Evolutionary conservation across 1,140 invertebrate species (phyloP), one percentile per base, ranked within the genome.

Genomic region (Venturia canescens): DNA sequence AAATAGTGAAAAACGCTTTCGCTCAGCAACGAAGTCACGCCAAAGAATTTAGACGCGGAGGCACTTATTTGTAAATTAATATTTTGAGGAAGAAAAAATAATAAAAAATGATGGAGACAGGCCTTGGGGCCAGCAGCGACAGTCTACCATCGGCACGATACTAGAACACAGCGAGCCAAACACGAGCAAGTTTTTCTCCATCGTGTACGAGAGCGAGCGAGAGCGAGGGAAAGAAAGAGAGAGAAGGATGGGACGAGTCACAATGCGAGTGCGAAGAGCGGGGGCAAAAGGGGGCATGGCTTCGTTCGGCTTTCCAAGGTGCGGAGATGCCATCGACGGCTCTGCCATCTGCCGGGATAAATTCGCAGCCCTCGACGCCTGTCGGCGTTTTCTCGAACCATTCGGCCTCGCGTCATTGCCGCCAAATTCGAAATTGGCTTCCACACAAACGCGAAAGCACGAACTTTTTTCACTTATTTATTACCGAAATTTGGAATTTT

Each of bases 351-450:
- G 48, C 48, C 18, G 48, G 48, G 15, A 50, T 50, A 50, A 50
- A 50, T 50, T 50, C 18, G 3, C 48, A 50, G 1, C 13, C 4
- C 48, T 50, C 13, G 48, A 50, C 48, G 48, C 48, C 82, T 83
- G 84, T 84, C 78, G 82, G 71, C 71, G 83, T 84, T 85, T 83
- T 88, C 15, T 16, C 11, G 15, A 50, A 50, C 3, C 48, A 1
- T 50, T 34, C 7, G 3, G 31, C 7, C 18, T 50, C 4, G 4
- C 48, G 11, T 18, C 11, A 50, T 50, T 50, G 48, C 4, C 48
- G 48, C 13, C 13, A 50, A 50, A 50, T 50, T 50, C 48, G 15
- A 50, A 50, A 3, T 7, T 34, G 7, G 7, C 31, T 34, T 3
- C 7, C 31, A 7, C 3, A 34, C 31, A 34, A 34, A 34, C 3